Evolutionary conservation across 2,797 vertebrate genomes (phyloP), one percentile per base, ranked within the genome.

Genomic region (Triplophysa yarkandensis): DNA sequence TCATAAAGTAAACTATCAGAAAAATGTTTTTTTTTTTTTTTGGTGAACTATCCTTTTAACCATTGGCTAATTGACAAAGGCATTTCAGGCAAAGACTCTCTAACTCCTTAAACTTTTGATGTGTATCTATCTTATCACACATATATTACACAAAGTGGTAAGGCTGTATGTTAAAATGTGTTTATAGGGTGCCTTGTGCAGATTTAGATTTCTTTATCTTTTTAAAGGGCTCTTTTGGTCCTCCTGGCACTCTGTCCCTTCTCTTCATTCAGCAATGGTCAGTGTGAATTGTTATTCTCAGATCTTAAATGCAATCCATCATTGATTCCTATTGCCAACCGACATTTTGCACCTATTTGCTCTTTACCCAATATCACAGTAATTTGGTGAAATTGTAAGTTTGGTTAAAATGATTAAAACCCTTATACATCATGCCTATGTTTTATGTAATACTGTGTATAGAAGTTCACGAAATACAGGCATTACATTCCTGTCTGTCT

Each of bases 111-210:
- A 9, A 34, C 36, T 39, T 63, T 58, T 64, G 19, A 68, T 48
- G 14, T 71, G 43, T 68, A 81, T 61, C 44, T 21, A 58, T 50
- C 39, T 21, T 54, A 52, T 65, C 11, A 19, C 36, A 57, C 32
- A 79, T 48, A 76, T 7, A 16, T 63, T 82, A 55, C 28, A 55
- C 69, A 72, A 71, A 71, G 58, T 71, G 46, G 39, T 76, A 36
- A 69, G 65, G 74, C 65, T 78, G 76, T 82, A 77, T 89, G 85
- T 90, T 85, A 85, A 85, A 81, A 83, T 87, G 79, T 90, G 90
- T 90, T 91, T 91, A 91, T 89, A 82, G 73, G 82, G 86, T 90
- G 88, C 87, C 86, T 90, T 88, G 81, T 84, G 87, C 78, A 86
- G 39, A 71, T 86, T 86, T 76, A 73, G 68, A 72, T 66, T 71